Evolutionary conservation across 2,797 vertebrate species (phyloP), one percentile per base, ranked within the genome.

Genomic region (Tokudaia muenninki): DNA sequence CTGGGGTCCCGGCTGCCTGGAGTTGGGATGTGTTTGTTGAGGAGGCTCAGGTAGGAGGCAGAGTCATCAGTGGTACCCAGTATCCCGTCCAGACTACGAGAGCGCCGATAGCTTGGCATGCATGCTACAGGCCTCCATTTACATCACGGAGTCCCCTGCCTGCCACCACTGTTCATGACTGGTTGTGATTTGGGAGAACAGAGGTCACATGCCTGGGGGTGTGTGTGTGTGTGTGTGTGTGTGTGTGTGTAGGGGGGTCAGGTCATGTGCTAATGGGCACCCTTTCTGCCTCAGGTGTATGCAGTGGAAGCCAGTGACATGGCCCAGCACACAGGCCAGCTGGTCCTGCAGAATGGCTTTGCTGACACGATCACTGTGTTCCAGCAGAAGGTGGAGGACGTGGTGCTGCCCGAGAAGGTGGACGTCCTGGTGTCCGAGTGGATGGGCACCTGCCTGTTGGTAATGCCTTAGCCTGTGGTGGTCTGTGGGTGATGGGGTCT

Each of bases 401-500:
- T 99, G 19, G 95, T 98, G 34, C 97, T 99, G 63, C 98, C 99
- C 0, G 98, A 98, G 92, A 99, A 98, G 97, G 99, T 99, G 98
- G 99, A 99, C 3, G 96, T 99, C 74, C 92, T 98, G 87, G 97
- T 98, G 59, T 98, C 98, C 0, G 97, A 98, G 89, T 99, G 99
- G 99, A 99, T 99, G 99, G 99, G 99, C 2, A 99, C 99, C 98
- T 99, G 99, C 97, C 98, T 99, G 87, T 97, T 99, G 99, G 99
- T 99, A 97, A 97, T 89, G 77, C 4, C 5, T 31, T 24, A 11
- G 16, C 31, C 52, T 22, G 14, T 2, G 50, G 19, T 34, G 41
- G 72, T 19, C 8, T n/a, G 8, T 31, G 83, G 31, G 13, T 34
- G 41, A 41, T 59, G 57, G 80, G 37, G 8, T n/a, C 41, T 37